phyloP scores from a whole-genome alignment of 2,888 invertebrate genomes.

The Melangyna quadrimaculata region DNA sequence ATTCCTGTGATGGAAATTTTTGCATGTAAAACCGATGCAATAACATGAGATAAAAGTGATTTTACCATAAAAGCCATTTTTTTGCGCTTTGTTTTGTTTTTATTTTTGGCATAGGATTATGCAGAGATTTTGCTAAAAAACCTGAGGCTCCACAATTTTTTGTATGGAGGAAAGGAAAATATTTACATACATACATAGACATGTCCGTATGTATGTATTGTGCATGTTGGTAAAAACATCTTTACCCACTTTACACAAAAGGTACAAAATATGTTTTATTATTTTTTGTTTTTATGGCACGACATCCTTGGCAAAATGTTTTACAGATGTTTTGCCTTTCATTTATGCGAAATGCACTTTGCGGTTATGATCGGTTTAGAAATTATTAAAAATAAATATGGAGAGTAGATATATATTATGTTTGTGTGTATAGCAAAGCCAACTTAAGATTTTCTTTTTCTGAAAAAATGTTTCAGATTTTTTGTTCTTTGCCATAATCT shows the following conservation, averaged over 20 bases:
- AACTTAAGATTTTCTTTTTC: not conserved
- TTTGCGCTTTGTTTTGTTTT: conserved; percentile 7
- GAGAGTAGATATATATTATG: not conserved
- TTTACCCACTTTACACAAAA: not conserved
- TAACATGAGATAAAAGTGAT: conserved; percentile 66
- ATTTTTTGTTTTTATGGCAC: conserved; percentile 13
- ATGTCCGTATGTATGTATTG: not conserved
- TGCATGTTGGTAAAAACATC: not conserved
- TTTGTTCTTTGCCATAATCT: not conserved
- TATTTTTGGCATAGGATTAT: conserved; percentile 47
- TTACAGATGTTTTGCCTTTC: conserved; percentile 55
- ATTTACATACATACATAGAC: not conserved
- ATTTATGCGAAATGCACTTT: conserved; percentile 45
- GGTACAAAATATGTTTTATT: not conserved
- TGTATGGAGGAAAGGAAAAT: not conserved
- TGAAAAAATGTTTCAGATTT: not conserved
- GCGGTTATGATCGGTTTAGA: conserved; percentile 64
- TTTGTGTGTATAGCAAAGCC: not conserved
- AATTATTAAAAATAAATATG: conserved; percentile 30
- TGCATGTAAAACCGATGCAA: conserved; percentile 66
- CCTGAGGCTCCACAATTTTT: not conserved
- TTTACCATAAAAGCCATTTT: conserved; percentile 48
- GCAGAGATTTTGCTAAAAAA: conserved; percentile 52
- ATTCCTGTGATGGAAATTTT: conserved; percentile 34
- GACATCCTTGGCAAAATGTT: conserved; percentile 36